Percentiles rank a stretch among this genome's conserved stretches.
Evolutionary conservation across 2,888 invertebrate species (phyloP).

Genomic region (Melieria picta): DNA sequence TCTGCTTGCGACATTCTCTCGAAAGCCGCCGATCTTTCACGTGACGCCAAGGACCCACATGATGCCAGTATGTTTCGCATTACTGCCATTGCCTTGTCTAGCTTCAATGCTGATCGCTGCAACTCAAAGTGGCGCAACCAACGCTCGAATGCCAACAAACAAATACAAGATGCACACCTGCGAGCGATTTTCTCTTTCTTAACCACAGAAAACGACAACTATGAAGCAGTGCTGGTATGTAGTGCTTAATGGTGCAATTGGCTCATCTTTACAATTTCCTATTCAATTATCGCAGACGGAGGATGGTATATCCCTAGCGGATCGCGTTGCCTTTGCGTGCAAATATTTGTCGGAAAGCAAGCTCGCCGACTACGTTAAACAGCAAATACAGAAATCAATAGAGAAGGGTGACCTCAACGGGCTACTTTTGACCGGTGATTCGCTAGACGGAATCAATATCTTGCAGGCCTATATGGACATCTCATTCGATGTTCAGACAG

Average conservation of each 20-base stretch:
- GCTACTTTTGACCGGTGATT: conserved; percentile 85
- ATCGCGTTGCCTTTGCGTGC: conserved; percentile 91
- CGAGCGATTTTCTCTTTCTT: conserved; percentile 91
- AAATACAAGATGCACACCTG: conserved; percentile 89
- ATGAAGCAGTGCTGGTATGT: conserved; percentile 79
- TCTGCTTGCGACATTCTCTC: conserved; percentile 87
- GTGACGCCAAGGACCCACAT: conserved; percentile 47
- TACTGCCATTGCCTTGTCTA: conserved; percentile 82
- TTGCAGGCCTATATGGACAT: conserved; percentile 88
- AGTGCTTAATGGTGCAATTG: not conserved
- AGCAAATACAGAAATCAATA: conserved; percentile 75
- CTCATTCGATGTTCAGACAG: conserved; percentile 92
- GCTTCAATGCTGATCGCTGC: conserved; percentile 86
- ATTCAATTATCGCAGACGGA: conserved; percentile 72
- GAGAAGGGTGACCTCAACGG: conserved; percentile 86
- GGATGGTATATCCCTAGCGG: conserved; percentile 83
- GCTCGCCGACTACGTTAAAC: conserved; percentile 81
- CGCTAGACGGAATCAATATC: conserved; percentile 79
- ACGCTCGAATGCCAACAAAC: conserved; percentile 76
- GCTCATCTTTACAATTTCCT: not conserved
- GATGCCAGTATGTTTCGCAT: conserved; percentile 63
- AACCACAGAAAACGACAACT: conserved; percentile 80
- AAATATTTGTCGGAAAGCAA: conserved; percentile 84
- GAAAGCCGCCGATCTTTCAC: conserved; percentile 71
- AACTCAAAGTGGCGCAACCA: conserved; percentile 80